These are phyloP conservation scores for Empidonax traillii DNA, from an alignment of 2,113 vertebrate genomes.

Conservation along the genomic window DNA sequence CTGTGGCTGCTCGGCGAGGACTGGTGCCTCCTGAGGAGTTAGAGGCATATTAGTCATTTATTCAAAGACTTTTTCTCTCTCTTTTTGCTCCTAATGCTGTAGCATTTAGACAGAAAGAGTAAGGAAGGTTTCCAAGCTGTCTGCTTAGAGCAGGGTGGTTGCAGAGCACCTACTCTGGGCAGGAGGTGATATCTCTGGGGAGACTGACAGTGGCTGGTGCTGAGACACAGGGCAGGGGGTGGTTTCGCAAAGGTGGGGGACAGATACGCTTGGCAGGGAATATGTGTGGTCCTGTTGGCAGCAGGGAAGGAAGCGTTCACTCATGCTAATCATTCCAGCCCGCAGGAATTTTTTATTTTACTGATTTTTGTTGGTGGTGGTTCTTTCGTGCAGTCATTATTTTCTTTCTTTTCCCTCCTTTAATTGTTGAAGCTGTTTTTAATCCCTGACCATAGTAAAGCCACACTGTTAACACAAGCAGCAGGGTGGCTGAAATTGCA, in stretches of 20 bases:
- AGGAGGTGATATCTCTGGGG: conserved; percentile 1
- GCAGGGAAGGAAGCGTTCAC: not conserved
- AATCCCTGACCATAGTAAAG: conserved; percentile 64
- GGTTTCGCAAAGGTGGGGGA: not conserved
- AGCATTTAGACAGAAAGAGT: not conserved
- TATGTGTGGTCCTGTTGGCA: not conserved
- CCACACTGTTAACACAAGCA: conserved; percentile 63
- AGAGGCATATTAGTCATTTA: conserved; percentile 36
- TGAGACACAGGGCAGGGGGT: not conserved
- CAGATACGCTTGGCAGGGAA: not conserved
- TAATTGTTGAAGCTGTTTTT: conserved; percentile 55
- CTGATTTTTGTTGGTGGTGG: not conserved
- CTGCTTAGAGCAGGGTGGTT: not conserved
- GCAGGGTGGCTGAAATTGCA: conserved; percentile 22
- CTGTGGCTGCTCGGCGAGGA: accelerated
- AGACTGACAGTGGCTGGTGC: not conserved
- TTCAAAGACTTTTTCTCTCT: conserved; percentile 41
- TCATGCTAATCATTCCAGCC: conserved; percentile 29
- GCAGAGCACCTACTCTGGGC: conserved; percentile 9
- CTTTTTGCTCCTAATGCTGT: not conserved
- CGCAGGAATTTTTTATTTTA: conserved; percentile 25
- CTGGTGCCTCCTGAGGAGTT: conserved; percentile 37
- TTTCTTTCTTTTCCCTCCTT: not conserved
- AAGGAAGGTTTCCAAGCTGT: conserved; percentile 52
- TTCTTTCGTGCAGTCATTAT: not conserved